Evolutionary conservation across 2,888 invertebrate species (phyloP).

Genomic region (Ormia ochracea): DNA sequence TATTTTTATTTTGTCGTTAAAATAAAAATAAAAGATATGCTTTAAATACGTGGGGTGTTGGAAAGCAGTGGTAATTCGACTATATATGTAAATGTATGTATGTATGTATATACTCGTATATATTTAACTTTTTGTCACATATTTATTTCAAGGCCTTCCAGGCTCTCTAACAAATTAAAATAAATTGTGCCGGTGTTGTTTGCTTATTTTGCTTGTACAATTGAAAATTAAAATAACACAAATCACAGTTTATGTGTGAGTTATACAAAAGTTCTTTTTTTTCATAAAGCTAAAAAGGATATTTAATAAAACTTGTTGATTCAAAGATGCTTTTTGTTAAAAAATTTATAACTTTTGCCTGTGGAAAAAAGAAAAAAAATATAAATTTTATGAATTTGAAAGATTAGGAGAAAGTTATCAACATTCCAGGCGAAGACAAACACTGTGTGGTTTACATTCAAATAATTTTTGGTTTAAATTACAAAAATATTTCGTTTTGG

Average conservation of each 20-base stretch:
- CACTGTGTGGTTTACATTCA: conserved; percentile 9
- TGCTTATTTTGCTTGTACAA: background rate
- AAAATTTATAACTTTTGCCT: conserved; percentile 71
- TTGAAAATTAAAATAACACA: conserved; percentile 37
- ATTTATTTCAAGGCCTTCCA: background rate
- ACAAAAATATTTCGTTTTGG: background rate
- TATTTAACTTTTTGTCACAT: background rate
- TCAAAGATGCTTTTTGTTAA: conserved; percentile 4
- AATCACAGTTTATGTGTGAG: conserved; percentile 57
- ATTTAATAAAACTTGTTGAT: conserved; percentile 5
- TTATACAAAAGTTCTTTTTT: conserved; percentile 20
- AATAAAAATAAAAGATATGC: conserved; percentile 34
- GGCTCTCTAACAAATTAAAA: background rate
- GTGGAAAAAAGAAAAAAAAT: conserved; percentile 65
- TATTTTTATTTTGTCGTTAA: background rate
- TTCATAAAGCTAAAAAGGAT: background rate
- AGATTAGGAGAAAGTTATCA: background rate
- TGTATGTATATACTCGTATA: too few species aligned
- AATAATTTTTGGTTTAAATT: background rate
- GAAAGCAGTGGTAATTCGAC: conserved; percentile 5
- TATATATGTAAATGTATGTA: too few species aligned
- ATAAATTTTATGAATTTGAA: conserved; percentile 21
- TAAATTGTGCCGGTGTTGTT: conserved; percentile 44
- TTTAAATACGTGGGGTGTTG: background rate
- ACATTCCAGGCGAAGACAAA: background rate